phyloP scores from a whole-genome alignment of 1,140 invertebrate species.

The Dendroctonus ponderosae region DNA sequence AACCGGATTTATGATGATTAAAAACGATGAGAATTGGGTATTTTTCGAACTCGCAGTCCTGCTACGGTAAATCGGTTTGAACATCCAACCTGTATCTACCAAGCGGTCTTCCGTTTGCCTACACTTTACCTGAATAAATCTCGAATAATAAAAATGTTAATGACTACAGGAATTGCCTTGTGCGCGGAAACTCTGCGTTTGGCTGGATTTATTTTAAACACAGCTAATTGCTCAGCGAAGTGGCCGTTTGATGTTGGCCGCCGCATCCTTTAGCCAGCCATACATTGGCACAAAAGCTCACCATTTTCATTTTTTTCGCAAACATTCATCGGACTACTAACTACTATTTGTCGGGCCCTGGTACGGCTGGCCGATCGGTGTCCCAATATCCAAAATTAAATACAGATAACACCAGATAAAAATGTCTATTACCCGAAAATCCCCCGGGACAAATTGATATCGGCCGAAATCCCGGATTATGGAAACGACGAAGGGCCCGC shows the following conservation, averaged over 20 bases:
- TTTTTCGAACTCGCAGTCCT: background rate
- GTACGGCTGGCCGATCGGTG: no score
- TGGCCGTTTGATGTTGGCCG: constrained; percentile 14
- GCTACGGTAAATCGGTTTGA: background rate
- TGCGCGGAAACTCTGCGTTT: constrained; percentile 17
- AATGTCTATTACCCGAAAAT: constrained; percentile 42
- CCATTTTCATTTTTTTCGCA: no score
- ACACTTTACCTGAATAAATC: constrained; percentile 16
- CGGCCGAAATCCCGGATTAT: constrained; percentile 45
- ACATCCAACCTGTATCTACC: no score
- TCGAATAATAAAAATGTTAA: constrained; percentile 16
- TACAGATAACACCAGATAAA: constrained; percentile 42
- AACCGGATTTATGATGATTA: constrained; percentile 30
- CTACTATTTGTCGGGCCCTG: no score
- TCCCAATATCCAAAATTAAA: constrained; percentile 17
- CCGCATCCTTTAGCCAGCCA: background rate
- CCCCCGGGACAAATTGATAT: constrained; percentile 48
- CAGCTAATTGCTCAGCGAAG: constrained; percentile 21
- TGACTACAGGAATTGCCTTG: constrained; percentile 21
- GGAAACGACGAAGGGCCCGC: constrained; percentile 40
- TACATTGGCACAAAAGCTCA: no score
- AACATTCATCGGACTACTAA: no score
- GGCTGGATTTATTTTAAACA: constrained; percentile 22
- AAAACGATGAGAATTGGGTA: constrained; percentile 24
- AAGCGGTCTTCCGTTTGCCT: no score